Evolutionary conservation across 2,113 vertebrate species (phyloP).

Genomic region (Ammospiza caudacuta): DNA sequence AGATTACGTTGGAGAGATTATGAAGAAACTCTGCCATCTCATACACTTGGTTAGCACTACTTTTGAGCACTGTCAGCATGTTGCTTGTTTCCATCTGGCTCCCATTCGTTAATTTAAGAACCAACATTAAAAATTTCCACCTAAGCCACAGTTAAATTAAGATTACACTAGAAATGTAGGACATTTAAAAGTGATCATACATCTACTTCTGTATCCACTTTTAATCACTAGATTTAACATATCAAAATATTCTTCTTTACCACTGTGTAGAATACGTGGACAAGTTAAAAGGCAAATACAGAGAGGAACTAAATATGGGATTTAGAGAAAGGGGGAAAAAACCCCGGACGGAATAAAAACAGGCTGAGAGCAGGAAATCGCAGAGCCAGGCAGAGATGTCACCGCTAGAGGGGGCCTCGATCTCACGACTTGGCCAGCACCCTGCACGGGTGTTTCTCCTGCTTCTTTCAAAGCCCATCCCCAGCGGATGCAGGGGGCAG

Average conservation of each 20-base stretch:
- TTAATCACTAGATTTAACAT: background rate
- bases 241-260: background rate
- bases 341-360: background rate
- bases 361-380: background rate
- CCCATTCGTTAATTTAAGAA: background rate
- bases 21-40: background rate
- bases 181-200: background rate
- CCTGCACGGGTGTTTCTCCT: accelerated
- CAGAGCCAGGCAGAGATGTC: background rate
- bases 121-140: background rate
- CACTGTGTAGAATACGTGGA: accelerated
- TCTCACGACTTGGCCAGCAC: background rate
- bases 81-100: background rate
- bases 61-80: background rate
- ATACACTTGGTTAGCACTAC: background rate
- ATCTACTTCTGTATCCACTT: background rate
- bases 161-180: background rate
- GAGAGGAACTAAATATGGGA: background rate
- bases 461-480: background rate
- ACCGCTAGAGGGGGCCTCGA: conserved; percentile 48
- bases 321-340: background rate
- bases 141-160: background rate
- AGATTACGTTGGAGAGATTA: background rate
- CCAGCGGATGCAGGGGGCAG: accelerated
- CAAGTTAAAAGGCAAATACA: background rate